Evolutionary conservation across 2,888 invertebrate species (phyloP).

Genomic region (Pilophorus perplexus): DNA sequence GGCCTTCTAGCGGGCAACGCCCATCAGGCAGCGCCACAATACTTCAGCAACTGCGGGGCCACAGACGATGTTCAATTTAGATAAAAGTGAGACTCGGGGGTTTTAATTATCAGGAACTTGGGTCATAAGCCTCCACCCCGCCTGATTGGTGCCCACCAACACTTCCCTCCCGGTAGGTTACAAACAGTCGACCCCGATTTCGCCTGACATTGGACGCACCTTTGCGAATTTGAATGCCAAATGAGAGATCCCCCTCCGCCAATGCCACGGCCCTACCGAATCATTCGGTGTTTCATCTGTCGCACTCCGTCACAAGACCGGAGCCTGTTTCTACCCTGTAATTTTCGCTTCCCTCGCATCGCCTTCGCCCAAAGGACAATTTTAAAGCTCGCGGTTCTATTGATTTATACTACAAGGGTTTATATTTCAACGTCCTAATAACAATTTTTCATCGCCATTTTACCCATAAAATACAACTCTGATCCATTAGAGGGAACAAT

Average conservation of each 20-base stretch:
- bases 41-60: background rate
- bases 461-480: too few relatives aligned
- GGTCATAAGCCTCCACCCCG: background rate
- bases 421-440: too few relatives aligned
- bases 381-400: too few relatives aligned
- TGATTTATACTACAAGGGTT: too few relatives aligned
- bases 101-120: constrained; percentile 2
- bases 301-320: background rate
- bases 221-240: constrained; percentile 12
- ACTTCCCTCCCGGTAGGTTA: constrained; percentile 1
- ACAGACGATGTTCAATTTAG: constrained; percentile 4
- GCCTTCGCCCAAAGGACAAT: too few relatives aligned
- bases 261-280: too few relatives aligned
- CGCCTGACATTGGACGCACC: constrained; percentile 17
- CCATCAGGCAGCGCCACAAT: constrained; percentile 2
- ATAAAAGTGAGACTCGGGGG: background rate
- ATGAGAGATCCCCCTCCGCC: background rate
- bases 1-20: too few relatives aligned
- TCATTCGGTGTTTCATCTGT: constrained; percentile 4
- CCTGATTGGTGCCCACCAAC: too few relatives aligned
- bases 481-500: too few relatives aligned
- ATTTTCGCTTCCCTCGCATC: too few relatives aligned
- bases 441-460: too few relatives aligned
- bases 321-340: constrained; percentile 1
- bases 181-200: constrained; percentile 7